These are phyloP conservation scores for Cavia aperea DNA, from an alignment of 2,113 vertebrate species.

Conservation along the genomic window DNA sequence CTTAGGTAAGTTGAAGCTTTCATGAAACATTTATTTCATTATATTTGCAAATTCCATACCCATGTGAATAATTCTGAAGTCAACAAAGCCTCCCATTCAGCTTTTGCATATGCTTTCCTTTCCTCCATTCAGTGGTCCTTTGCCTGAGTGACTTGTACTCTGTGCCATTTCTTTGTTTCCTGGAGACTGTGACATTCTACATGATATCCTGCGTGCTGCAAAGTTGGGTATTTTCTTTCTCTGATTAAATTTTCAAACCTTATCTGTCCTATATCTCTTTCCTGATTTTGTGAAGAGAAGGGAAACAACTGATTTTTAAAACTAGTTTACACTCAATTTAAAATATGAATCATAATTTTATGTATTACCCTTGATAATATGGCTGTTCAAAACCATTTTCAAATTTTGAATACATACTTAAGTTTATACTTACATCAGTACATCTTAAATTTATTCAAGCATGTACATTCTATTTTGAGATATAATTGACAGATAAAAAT, in stretches of 20 bases:
- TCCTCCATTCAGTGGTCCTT: not conserved
- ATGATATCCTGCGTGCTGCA: not conserved
- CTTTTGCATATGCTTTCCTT: not conserved
- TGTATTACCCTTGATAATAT: not conserved
- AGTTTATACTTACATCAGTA: not conserved
- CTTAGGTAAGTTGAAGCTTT: slow-evolving; percentile 56
- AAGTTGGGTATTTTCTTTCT: not conserved
- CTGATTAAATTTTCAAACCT: not conserved
- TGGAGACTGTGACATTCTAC: not conserved
- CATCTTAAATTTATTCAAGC: not conserved
- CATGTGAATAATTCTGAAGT: slow-evolving; percentile 29
- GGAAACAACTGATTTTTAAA: not conserved
- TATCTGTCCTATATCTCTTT: not conserved
- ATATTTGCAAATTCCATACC: slow-evolving; percentile 42
- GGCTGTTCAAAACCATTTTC: not conserved
- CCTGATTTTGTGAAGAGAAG: not conserved
- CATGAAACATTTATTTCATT: slow-evolving; percentile 61
- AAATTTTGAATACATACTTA: not conserved
- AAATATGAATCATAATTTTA: not conserved
- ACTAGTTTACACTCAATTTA: not conserved
- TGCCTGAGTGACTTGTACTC: not conserved
- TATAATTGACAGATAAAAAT: not conserved
- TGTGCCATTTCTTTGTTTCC: not conserved
- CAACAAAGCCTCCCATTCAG: not conserved
- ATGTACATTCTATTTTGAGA: not conserved